These are phyloP conservation scores for Hepsetus odoe DNA, from an alignment of 2,113 vertebrate genomes.

Conservation along the genomic window DNA sequence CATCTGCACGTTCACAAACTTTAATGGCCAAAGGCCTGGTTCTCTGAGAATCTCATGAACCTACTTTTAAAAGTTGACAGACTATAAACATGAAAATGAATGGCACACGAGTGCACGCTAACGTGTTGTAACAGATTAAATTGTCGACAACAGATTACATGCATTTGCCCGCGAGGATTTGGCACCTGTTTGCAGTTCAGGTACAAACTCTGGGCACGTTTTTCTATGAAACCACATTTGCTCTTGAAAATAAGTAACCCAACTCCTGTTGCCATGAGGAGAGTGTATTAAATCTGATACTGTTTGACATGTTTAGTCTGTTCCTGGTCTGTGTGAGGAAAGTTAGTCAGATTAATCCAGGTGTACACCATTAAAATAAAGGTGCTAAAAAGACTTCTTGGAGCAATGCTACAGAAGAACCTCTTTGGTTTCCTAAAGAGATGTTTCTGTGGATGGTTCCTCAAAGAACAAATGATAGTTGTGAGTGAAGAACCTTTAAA, in stretches of 20 bases:
- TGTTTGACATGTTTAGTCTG: constrained; percentile 29
- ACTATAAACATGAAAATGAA: neutral
- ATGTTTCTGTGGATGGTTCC: neutral
- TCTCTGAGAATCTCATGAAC: constrained; percentile 18
- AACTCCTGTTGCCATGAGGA: constrained; percentile 3
- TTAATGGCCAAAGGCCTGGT: neutral
- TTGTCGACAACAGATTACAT: constrained; percentile 9
- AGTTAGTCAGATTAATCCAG: neutral
- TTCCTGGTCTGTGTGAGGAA: neutral
- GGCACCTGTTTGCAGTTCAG: neutral
- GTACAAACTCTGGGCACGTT: neutral
- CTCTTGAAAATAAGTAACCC: neutral
- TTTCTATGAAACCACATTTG: neutral
- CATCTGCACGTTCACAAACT: constrained; percentile 6
- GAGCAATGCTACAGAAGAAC: neutral
- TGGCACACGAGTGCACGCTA: neutral
- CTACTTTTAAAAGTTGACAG: neutral
- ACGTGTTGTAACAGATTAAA: constrained; percentile 11
- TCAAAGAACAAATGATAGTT: too few relatives aligned
- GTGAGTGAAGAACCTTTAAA: too few relatives aligned
- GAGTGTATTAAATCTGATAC: constrained; percentile 5
- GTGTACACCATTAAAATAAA: neutral
- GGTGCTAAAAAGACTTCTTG: too few relatives aligned
- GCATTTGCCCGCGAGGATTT: constrained; percentile 1
- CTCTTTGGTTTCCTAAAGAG: neutral